phyloP scores from a whole-genome alignment of 2,888 invertebrate species.

The Melanostoma mellinum region DNA sequence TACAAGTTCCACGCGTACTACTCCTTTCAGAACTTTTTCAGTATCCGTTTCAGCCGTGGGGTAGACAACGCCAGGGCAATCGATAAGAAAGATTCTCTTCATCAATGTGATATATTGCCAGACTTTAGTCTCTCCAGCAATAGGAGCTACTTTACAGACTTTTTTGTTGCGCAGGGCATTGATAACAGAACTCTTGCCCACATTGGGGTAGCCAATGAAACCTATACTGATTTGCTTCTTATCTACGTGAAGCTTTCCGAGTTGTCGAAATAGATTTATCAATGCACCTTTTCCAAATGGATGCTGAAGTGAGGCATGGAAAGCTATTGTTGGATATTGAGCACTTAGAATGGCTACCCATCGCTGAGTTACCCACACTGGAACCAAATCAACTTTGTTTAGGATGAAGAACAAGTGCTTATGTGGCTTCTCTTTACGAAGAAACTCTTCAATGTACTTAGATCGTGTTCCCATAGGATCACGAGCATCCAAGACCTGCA shows the following conservation, averaged over 20 bases:
- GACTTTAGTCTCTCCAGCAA: constrained; percentile 98
- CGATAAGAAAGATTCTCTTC: constrained; percentile 97
- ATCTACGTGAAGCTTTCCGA: constrained; percentile 96
- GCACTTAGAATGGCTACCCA: constrained; percentile 97
- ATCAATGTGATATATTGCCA: constrained; percentile 99
- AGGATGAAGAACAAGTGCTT: constrained; percentile 98
- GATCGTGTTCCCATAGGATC: constrained; percentile 98
- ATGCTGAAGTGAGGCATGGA: constrained; percentile 99
- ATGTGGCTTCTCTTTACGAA: constrained; percentile 96
- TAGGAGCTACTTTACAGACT: constrained; percentile 99
- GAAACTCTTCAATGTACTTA: constrained; percentile 94
- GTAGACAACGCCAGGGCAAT: constrained; percentile 99
- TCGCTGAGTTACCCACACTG: constrained; percentile 98
- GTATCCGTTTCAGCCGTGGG: constrained; percentile 97
- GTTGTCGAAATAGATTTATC: constrained; percentile 97
- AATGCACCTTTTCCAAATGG: constrained; percentile 98
- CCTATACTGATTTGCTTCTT: constrained; percentile 99
- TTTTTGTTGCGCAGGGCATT: constrained; percentile 97
- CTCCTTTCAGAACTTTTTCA: constrained; percentile 97
- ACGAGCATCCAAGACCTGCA: constrained; percentile 98
- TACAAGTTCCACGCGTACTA: constrained; percentile 97
- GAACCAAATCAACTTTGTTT: constrained; percentile 98
- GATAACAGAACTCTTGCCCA: constrained; percentile 98
- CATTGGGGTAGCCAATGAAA: constrained; percentile 99
- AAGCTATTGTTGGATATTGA: constrained; percentile 98